A percentile compares a stretch with the other conserved stretches of the same genome.
phyloP scores from a whole-genome alignment of 1,140 invertebrate genomes.

The Brachionus asplanchnoidis region DNA sequence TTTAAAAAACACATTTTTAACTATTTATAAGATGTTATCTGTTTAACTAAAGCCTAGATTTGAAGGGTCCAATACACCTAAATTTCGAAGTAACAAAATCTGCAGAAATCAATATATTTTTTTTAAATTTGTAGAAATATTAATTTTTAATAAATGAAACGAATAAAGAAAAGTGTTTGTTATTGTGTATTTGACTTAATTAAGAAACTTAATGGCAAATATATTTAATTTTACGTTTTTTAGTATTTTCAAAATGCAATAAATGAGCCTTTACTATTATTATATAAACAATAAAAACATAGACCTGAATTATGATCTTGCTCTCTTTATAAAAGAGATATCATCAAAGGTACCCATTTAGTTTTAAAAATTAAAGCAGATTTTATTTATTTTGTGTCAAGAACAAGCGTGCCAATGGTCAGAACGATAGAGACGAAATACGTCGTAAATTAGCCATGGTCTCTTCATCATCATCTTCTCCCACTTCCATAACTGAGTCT shows the following conservation, averaged over 20 bases:
- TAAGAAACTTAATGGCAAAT: not conserved
- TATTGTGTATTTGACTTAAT: not conserved
- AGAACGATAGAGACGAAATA: conserved; percentile 76
- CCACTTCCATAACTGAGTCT: not conserved
- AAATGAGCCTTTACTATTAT: conserved; percentile 33
- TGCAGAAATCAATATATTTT: conserved; percentile 7
- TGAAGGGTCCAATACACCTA: not conserved
- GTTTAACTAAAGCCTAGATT: not conserved
- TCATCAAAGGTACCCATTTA: conserved; percentile 18
- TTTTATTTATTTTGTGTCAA: not conserved
- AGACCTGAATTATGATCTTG: conserved; percentile 18
- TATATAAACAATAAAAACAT: conserved; percentile 36
- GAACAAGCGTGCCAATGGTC: not conserved
- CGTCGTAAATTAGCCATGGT: conserved; percentile 77
- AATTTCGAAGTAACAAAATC: not conserved
- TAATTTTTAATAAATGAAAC: conserved; percentile 13
- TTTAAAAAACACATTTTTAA: not conserved
- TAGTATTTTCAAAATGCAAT: not conserved
- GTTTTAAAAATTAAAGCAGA: not conserved
- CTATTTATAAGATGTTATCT: not conserved
- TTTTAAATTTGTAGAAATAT: conserved; percentile 12
- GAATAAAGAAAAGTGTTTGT: not conserved
- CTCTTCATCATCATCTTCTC: conserved; percentile 60
- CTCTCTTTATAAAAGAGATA: not conserved
- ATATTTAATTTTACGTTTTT: not conserved